A percentile compares a stretch with the other conserved stretches of the same genome.
Conservation (phyloP, 2,113 vertebrate genomes). For the Platichthys stellatus region DNA sequence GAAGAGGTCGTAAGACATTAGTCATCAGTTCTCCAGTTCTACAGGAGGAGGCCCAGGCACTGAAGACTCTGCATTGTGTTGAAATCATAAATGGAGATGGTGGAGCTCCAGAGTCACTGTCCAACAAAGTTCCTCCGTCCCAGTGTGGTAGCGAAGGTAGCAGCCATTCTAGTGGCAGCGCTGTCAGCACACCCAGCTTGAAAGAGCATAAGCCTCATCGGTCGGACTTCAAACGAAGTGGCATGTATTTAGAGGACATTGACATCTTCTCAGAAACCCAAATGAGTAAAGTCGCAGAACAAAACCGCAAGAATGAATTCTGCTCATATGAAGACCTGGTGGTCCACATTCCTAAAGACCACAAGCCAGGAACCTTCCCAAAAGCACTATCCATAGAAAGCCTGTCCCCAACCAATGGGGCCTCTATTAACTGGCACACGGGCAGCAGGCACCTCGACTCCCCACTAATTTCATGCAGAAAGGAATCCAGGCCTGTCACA, state of each 20-base stretch:
- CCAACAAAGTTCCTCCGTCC: slow-evolving; percentile 56
- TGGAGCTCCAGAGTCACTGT: slow-evolving; percentile 58
- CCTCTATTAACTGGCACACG: slow-evolving; percentile 86
- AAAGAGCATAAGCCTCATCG: slow-evolving; percentile 87
- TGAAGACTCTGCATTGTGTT: slow-evolving; percentile 85
- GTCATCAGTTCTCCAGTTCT: slow-evolving; percentile 88
- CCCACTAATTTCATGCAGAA: slow-evolving; percentile 69
- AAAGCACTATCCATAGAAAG: slow-evolving; percentile 98
- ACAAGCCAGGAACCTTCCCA: slow-evolving; percentile 98
- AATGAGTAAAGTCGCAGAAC: slow-evolving; percentile 79
- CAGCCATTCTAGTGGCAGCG: slow-evolving; percentile 85
- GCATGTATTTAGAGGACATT: slow-evolving; percentile 94
- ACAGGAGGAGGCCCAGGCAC: slow-evolving; percentile 85
- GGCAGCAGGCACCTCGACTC: slow-evolving; percentile 84
- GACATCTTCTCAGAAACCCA: slow-evolving; percentile 86
- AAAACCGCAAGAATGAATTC: slow-evolving; percentile 88
- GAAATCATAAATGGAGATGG: slow-evolving; percentile 86
- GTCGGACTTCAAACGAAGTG: slow-evolving; percentile 88
- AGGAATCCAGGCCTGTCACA: slow-evolving; percentile 81
- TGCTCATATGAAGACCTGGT: slow-evolving; percentile 94
- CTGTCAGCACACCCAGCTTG: slow-evolving; percentile 84
- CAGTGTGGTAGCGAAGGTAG: slow-evolving; percentile 87
- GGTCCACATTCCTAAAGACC: slow-evolving; percentile 95
- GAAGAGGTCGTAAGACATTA: slow-evolving; percentile 72
- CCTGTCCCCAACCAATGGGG: slow-evolving; percentile 86